Evolutionary conservation across 2,888 invertebrate species (phyloP), one percentile per base, ranked within the genome.

Genomic region (Nipponacmea schrenckii): DNA sequence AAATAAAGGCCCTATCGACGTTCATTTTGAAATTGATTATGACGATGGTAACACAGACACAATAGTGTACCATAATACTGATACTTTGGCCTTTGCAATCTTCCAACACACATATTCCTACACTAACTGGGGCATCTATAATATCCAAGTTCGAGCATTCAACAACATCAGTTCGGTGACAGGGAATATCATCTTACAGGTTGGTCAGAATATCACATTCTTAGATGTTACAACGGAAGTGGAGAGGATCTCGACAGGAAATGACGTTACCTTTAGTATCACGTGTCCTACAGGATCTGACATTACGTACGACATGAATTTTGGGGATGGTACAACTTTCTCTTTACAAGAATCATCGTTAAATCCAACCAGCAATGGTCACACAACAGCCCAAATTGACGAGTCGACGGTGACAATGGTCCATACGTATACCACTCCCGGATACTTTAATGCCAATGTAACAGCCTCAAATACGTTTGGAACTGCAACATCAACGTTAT

Each of bases 121-220:
- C 68, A 72, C 73, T 0, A 77, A 82, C 48, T 88, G 87, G 83
- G 88, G 88, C 8, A 83, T 82, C 20, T 88, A 87, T 74, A 75
- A 71, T 17, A 81, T 86, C 3, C 76, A 78, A 39, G 84, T 84
- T 0, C 78, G 75, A 7, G 86, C 85, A 1, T 76, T 69, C 63
- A 88, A 87, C 70, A 81, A 83, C 69, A 81, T 87, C 10, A 83
- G 83, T 56, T 78, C 80, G 7, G 74, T 82, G 7, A 67, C 74
- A 4, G 71, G 72, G 5, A 76, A 78, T 31, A 76, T 76, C 7
- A 27, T 77, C 26, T 80, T 86, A 12, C 86, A 87, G 69, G 83
- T 86, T 17, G 87, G 87, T 7, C 75, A 85, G 67, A 81, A 83
- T 66, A 81, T 86, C n/a, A 83, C 84, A 1, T 80, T 80, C 67